Base-by-base conservation (phyloP, 2,888 invertebrate species). In the Taphrorychus bicolor region DNA sequence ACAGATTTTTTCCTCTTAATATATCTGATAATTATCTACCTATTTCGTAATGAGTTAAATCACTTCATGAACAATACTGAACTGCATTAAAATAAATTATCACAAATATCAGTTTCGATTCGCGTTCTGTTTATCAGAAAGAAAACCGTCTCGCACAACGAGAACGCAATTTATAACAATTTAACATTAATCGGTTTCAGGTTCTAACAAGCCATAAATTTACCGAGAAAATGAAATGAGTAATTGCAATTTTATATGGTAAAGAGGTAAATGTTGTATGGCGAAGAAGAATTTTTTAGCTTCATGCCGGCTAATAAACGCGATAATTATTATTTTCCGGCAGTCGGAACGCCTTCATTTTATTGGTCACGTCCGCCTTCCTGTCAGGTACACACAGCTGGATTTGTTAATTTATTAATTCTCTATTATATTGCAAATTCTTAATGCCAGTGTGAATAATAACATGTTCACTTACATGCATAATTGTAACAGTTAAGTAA, bases 311-410 rank as follows among this genome's bases (percentile, higher is more conserved):
- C n/a, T 51, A 51, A 51, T 45, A 54, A 54, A 54, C 14, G 32
- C 40, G 16, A 59, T 45, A 57, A 53, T 64, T 57, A 64, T 64
- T 59, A 51, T 64, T 64, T 64, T 64, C 64, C 64, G 64, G 64
- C 64, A 64, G 64, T 64, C 58, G 32, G 53, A 57, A 64, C 58
- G 64, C 64, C 64, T 64, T 22, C 49, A 45, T 64, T 42, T 64
- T 59, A 64, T 64, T 57, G 42, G 42, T 49, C 42, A 64, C 52
- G 59, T 64, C 64, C 58, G 58, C 64, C 58, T 59, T 19, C 40
- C 41, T 58, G 53, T 64, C 59, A 53, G 59, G 42, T 64, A 45
- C 58, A n/a, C n/a, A 22, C 22, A 52, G 16, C 54, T 32, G 14
- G 18, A 54, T 32, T 32, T 54, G 24, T 16, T 32, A 45, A 51